These are phyloP conservation scores for Cataglyphis altisquamis DNA, from an alignment of 2,888 invertebrate species.

Conservation along the genomic window DNA sequence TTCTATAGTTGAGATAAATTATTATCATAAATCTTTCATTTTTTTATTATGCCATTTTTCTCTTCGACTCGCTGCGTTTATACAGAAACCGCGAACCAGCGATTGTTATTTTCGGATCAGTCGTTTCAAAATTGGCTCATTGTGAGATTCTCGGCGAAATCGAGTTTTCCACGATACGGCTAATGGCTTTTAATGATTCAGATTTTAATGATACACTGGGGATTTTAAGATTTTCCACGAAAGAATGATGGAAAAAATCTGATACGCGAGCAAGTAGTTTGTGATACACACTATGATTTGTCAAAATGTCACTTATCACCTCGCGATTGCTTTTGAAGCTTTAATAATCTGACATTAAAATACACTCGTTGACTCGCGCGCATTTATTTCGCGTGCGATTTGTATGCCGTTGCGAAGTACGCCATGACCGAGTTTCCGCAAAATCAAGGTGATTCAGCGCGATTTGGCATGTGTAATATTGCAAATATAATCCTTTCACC, in stretches of 20 bases:
- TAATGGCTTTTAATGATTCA: not conserved
- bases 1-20: constrained; percentile 9
- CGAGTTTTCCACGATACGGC: not conserved
- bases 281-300: not conserved
- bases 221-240: not conserved
- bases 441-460: constrained; percentile 19
- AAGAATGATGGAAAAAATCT: not conserved
- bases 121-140: constrained; percentile 35
- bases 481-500: not conserved
- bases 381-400: not conserved
- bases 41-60: constrained; percentile 1
- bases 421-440: not conserved
- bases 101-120: constrained; percentile 52
- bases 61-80: not conserved
- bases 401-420: not conserved
- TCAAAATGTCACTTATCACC: not conserved
- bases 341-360: not conserved
- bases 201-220: constrained; percentile 7
- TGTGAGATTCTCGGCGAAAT: constrained; percentile 3
- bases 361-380: not conserved
- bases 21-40: constrained; percentile 22
- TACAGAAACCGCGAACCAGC: not conserved
- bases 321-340: constrained; percentile 5
- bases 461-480: not conserved
- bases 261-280: not conserved